These are phyloP conservation scores for Neoscelio sp. DNA, from an alignment of 2,888 invertebrate genomes.

Conservation along the genomic window DNA sequence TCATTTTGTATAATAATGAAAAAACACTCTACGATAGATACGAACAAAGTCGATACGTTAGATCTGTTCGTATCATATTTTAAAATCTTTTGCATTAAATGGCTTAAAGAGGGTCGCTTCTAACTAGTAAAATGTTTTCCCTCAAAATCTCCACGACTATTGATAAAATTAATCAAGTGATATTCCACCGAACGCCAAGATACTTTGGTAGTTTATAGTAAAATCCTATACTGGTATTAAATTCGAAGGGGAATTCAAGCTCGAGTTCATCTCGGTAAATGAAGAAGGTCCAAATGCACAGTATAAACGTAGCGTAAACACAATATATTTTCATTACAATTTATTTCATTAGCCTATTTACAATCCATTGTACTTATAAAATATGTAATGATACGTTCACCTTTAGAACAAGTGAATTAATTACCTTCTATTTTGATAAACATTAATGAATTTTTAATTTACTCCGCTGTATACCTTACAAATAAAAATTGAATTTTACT, in stretches of 20 bases:
- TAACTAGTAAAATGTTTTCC: constrained; percentile 27
- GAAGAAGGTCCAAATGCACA: neutral
- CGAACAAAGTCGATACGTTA: constrained; percentile 18
- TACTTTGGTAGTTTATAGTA: constrained; percentile 17
- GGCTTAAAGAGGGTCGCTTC: neutral
- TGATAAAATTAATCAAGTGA: constrained; percentile 45
- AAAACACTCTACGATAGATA: neutral
- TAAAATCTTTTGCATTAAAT: constrained; percentile 8
- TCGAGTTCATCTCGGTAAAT: constrained; percentile 7
- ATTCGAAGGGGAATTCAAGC: constrained; percentile 2
- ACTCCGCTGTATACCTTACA: too few species aligned
- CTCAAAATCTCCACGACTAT: constrained; percentile 27
- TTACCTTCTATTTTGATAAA: too few species aligned
- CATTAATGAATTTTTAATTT: too few species aligned
- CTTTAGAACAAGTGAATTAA: too few species aligned
- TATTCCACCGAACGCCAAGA: constrained; percentile 9
- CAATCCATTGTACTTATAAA: too few species aligned
- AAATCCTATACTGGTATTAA: constrained; percentile 23
- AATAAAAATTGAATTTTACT: too few species aligned
- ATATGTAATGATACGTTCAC: too few species aligned
- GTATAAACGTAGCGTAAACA: neutral
- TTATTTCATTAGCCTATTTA: neutral
- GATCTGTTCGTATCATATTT: neutral
- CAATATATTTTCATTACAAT: neutral
- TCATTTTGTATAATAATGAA: neutral